phyloP scores from a whole-genome alignment of 92 coral and sea anemone species.

The Epizoanthus fatuus region DNA sequence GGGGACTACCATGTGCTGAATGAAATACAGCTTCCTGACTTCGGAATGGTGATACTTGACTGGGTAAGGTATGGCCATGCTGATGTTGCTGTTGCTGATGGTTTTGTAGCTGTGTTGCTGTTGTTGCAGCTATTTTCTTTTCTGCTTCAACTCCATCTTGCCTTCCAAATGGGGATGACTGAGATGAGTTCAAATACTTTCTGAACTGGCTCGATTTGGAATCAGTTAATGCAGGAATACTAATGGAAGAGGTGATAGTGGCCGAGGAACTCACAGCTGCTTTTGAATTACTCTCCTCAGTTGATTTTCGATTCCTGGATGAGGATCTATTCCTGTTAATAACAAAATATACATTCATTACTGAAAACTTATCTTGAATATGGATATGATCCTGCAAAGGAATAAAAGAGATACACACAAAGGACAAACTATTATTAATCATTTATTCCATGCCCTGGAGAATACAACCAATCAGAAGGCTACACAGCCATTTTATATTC shows the following conservation, averaged over 20 bases:
- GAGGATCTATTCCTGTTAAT: neutral
- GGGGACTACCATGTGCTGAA: constrained; percentile 7
- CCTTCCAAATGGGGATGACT: constrained; percentile 7
- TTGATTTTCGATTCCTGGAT: constrained; percentile 17
- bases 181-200: constrained; percentile 26
- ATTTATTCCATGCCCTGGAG: too few relatives aligned
- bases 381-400: neutral
- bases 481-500: too few relatives aligned
- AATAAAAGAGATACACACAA: too few relatives aligned
- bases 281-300: constrained; percentile 19
- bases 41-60: neutral
- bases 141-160: constrained; percentile 17
- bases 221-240: constrained; percentile 15
- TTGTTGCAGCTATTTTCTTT: constrained; percentile 10
- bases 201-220: constrained; percentile 28
- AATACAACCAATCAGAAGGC: too few relatives aligned
- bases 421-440: too few relatives aligned
- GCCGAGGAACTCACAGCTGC: neutral
- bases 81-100: constrained; percentile 21
- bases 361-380: neutral
- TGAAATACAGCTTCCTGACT: constrained; percentile 12
- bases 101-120: constrained; percentile 11
- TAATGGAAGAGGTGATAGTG: neutral
- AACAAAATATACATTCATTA: neutral
- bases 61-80: neutral